Percentiles rank a stretch among this genome's conserved stretches.
Evolutionary conservation across 2,888 invertebrate genomes (phyloP).

Genomic region (Troilus luridus): DNA sequence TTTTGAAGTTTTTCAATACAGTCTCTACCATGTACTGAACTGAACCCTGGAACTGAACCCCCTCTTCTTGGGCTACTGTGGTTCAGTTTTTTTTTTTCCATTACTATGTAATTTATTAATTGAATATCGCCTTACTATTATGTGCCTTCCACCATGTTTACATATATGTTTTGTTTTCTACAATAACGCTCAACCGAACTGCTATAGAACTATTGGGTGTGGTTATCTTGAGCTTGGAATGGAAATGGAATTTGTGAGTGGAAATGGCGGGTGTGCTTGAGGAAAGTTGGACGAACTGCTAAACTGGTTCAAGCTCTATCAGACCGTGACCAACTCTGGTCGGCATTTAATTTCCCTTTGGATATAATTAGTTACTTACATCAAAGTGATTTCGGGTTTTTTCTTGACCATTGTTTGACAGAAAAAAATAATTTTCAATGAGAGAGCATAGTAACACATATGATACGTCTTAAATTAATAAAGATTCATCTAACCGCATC

Average conservation of each 20-base stretch:
- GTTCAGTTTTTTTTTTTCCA: background rate
- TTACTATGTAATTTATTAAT: background rate
- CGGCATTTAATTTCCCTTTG: constrained; percentile 19
- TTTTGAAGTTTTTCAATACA: too few species aligned
- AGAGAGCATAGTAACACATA: background rate
- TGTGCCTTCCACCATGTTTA: background rate
- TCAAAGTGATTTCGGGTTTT: background rate
- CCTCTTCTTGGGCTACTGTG: too few species aligned
- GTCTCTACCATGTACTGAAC: too few species aligned
- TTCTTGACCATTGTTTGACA: background rate
- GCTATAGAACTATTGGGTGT: background rate
- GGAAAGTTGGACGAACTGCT: constrained; percentile 8
- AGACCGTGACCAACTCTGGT: background rate
- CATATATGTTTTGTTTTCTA: background rate
- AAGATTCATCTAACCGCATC: background rate
- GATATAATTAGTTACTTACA: background rate
- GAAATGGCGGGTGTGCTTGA: background rate
- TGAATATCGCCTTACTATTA: background rate
- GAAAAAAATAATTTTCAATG: background rate
- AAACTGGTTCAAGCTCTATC: constrained; percentile 13
- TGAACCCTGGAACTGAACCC: too few species aligned
- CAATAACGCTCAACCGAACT: background rate
- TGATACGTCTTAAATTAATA: background rate
- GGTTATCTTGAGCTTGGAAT: background rate
- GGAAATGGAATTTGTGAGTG: background rate